Evolutionary conservation across 2,113 vertebrate genomes (phyloP).

Genomic region (Podilymbus podiceps): DNA sequence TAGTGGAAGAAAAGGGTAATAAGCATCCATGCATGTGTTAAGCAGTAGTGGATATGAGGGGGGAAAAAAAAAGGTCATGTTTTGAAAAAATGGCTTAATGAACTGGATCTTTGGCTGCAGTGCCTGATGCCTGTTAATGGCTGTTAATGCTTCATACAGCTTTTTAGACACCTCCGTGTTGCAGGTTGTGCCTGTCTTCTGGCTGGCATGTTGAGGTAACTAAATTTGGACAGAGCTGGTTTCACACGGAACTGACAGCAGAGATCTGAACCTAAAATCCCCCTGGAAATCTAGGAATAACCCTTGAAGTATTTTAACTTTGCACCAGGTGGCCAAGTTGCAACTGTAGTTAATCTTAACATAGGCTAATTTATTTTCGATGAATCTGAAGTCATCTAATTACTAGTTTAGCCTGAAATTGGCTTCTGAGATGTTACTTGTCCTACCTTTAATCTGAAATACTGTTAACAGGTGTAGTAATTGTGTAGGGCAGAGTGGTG

Average conservation of each 20-base stretch:
- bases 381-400: neutral
- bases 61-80: too few relatives aligned
- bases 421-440: neutral
- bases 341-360: conserved; percentile 19
- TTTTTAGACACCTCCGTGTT: fast-evolving
- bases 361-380: neutral
- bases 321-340: neutral
- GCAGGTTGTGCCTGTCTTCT: neutral
- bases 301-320: neutral
- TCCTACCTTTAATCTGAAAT: neutral
- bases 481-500: neutral
- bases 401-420: neutral
- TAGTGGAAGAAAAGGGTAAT: neutral
- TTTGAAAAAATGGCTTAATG: neutral
- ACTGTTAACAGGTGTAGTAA: neutral
- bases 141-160: neutral
- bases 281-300: neutral
- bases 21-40: neutral
- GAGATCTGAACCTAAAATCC: neutral
- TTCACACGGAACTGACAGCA: neutral
- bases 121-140: neutral
- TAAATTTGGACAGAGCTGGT: neutral
- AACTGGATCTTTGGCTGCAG: neutral
- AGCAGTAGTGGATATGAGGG: too few relatives aligned
- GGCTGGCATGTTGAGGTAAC: neutral